Evolutionary conservation across 2,797 vertebrate genomes (phyloP).

Genomic region (Neomorphus geoffroyi): DNA sequence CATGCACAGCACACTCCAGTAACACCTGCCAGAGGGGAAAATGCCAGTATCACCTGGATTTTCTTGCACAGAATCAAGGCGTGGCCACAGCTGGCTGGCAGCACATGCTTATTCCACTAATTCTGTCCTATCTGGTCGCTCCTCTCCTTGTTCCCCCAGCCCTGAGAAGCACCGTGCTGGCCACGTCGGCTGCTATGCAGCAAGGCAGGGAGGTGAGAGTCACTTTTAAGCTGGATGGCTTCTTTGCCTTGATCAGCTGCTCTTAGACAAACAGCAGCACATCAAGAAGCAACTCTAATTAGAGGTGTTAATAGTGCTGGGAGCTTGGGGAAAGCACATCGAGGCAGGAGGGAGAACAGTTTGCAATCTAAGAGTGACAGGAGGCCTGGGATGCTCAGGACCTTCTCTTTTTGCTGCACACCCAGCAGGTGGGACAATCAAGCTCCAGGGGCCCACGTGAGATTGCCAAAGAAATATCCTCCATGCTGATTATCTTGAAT

Average conservation of each 20-base stretch:
- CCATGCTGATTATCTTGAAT: constrained; percentile 14
- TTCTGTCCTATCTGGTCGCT: not conserved
- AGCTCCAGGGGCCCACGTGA: not conserved
- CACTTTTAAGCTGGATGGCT: not conserved
- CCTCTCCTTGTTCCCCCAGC: not conserved
- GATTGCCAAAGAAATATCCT: not conserved
- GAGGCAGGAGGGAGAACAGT: not conserved
- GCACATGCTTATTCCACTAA: not conserved
- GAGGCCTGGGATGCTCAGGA: not conserved
- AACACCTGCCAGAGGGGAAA: not conserved
- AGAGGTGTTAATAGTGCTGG: constrained; percentile 43
- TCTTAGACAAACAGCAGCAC: constrained; percentile 11
- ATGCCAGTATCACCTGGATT: not conserved
- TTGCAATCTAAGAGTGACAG: not conserved
- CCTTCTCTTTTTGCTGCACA: not conserved
- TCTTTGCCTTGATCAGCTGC: constrained; percentile 5
- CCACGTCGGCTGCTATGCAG: not conserved
- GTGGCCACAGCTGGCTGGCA: not conserved
- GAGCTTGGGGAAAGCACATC: not conserved
- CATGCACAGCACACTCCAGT: fast-evolving
- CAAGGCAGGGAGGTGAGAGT: not conserved
- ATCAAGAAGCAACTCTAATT: constrained; percentile 47
- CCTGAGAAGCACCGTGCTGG: fast-evolving
- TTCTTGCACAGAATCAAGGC: not conserved
- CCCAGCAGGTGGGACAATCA: not conserved